Percentiles rank a stretch among this genome's conserved stretches.
These are phyloP conservation scores for Cisticola juncidis DNA, from an alignment of 2,113 vertebrate species.

Conservation along the genomic window DNA sequence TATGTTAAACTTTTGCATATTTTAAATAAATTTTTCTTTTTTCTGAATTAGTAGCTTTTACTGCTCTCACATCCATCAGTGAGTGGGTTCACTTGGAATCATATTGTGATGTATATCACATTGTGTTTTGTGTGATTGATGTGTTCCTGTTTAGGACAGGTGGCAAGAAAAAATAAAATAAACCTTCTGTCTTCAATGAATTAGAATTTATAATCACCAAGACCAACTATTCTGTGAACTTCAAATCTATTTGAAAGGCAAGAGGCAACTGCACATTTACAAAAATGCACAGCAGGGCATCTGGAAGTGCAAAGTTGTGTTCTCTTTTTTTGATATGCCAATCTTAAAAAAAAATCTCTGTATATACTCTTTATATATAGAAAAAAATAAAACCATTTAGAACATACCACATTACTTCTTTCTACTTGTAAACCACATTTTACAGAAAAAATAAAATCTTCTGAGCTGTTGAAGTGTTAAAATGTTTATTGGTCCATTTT, in stretches of 20 bases:
- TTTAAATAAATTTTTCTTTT: neutral
- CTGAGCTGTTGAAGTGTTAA: neutral
- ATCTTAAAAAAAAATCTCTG: neutral
- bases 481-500: neutral
- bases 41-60: neutral
- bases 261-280: neutral
- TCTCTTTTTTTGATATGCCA: neutral
- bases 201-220: neutral
- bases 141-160: neutral
- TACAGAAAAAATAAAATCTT: neutral
- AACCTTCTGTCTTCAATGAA: neutral
- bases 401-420: neutral
- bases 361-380: fast-evolving
- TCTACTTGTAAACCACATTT: neutral
- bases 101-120: neutral
- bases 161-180: neutral
- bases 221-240: neutral
- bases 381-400: neutral
- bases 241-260: neutral
- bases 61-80: neutral
- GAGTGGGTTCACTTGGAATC: neutral
- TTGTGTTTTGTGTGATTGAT: neutral
- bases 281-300: neutral
- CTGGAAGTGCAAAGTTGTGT: neutral
- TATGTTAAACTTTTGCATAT: neutral